These are phyloP conservation scores for Pantelozetes paolii DNA, from an alignment of 2,888 invertebrate genomes.

Conservation along the genomic window DNA sequence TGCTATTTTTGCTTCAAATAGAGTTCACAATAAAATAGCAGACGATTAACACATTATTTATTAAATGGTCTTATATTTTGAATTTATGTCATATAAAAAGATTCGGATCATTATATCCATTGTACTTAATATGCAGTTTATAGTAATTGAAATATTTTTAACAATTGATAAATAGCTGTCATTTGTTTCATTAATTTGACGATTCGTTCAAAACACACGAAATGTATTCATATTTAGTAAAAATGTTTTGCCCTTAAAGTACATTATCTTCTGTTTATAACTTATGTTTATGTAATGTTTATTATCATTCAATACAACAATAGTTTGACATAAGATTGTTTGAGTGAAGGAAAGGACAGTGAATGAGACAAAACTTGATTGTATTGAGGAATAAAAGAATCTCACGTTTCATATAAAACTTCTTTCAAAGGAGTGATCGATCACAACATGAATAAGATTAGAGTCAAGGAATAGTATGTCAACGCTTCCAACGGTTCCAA, in stretches of 20 bases:
- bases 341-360: not conserved
- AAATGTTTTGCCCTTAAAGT: too few relatives aligned
- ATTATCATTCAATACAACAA: not conserved
- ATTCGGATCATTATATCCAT: not conserved
- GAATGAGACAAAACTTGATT: constrained; percentile 2
- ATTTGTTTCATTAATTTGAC: not conserved
- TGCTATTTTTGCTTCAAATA: not conserved
- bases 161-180: not conserved
- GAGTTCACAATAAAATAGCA: not conserved
- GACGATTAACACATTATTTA: not conserved
- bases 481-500: not conserved
- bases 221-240: too few relatives aligned
- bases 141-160: too few relatives aligned
- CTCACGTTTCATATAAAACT: not conserved
- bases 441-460: constrained; percentile 27
- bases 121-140: not conserved
- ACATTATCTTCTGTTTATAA: too few relatives aligned
- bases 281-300: too few relatives aligned
- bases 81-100: not conserved
- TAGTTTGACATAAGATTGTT: not conserved
- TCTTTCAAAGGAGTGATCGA: not conserved
- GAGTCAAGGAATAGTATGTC: not conserved
- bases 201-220: too few relatives aligned
- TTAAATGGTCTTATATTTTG: not conserved
- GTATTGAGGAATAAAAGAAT: constrained; percentile 1